Base-by-base conservation (phyloP, 2,797 vertebrate species). In the Gila robusta region DNA sequence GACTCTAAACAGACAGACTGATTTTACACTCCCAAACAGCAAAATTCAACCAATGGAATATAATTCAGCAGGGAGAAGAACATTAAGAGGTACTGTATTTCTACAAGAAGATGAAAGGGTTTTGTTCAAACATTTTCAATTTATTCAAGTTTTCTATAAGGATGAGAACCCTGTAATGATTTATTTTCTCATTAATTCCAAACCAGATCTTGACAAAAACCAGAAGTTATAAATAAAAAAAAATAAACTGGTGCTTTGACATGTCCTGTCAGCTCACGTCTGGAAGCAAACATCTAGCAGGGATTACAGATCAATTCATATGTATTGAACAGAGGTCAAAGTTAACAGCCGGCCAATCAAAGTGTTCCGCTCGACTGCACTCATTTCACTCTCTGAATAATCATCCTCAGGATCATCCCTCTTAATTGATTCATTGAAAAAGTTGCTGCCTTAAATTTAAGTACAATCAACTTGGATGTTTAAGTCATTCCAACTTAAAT, bases 371-470 rank as follows among this genome's bases (percentile, higher is more conserved):
- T 76, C 47, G 39, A 49, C 62, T 84, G 82, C 86, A 47, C 83
- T 89, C 86, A 92, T 86, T 92, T 87, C 66, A 79, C 62, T 49
- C 74, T 21, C 66, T 86, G 79, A 87, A 88, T 91, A 90, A 90
- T 71, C 86, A 88, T 84, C 73, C 17, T 52, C 23, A 47, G 21
- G 47, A 82, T 85, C 72, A 87, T 64, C 17, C 56, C 44, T 9
- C 41, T 66, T 67, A 79, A 74, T 47, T 23, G 7, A 87, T 74
- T 56, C 41, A 71, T 28, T 54, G 74, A 49, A 49, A 49, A 49
- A 47, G 44, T 47, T 47, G 12, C 44, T 49, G 47, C 14, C 47
- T 49, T 16, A 49, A 17, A 49, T 49, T 49, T 6, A 17, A 49
- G 47, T 49, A 49, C 47, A 17, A 17, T 49, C 47, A 1, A 49